Percentiles rank a stretch among this genome's conserved stretches.
These are phyloP conservation scores for Clarias pachynema DNA, from an alignment of 2,797 vertebrate species.

Conservation along the genomic window DNA sequence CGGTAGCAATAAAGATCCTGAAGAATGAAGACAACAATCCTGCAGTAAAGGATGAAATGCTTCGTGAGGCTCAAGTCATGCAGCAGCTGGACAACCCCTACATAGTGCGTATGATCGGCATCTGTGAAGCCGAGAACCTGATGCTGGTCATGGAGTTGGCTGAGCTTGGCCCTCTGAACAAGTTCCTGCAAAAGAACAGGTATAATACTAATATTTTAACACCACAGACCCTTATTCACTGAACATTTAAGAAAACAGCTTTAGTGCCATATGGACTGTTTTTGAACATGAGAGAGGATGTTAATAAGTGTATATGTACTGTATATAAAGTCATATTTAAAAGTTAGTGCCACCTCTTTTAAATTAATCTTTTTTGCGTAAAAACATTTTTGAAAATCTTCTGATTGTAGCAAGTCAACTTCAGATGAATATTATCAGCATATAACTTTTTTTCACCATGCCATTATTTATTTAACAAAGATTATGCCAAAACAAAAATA, in stretches of 20 bases:
- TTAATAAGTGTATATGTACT: too few species aligned
- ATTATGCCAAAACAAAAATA: too few species aligned
- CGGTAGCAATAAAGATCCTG: conserved; percentile 93
- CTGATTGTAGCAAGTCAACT: too few species aligned
- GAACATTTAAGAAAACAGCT: background rate
- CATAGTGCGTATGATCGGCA: conserved; percentile 98
- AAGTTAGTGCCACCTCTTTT: too few species aligned
- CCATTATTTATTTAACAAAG: too few species aligned
- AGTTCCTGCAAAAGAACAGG: conserved; percentile 91
- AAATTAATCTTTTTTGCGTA: too few species aligned
- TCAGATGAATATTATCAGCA: too few species aligned
- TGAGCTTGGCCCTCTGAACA: conserved; percentile 90
- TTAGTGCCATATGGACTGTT: background rate
- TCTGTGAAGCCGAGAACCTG: conserved; percentile 92
- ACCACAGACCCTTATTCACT: background rate
- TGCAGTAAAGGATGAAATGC: conserved; percentile 84
- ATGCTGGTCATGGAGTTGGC: conserved; percentile 99
- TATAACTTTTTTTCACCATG: too few species aligned
- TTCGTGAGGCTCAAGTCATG: conserved; percentile 93
- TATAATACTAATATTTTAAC: conserved; percentile 54
- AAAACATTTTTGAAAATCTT: too few species aligned
- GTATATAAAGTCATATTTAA: too few species aligned
- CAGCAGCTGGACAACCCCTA: conserved; percentile 97
- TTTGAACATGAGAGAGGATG: background rate
- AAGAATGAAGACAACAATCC: conserved; percentile 88